These are phyloP conservation scores for Leptosomus discolor DNA, from an alignment of 2,113 vertebrate genomes.

Conservation along the genomic window DNA sequence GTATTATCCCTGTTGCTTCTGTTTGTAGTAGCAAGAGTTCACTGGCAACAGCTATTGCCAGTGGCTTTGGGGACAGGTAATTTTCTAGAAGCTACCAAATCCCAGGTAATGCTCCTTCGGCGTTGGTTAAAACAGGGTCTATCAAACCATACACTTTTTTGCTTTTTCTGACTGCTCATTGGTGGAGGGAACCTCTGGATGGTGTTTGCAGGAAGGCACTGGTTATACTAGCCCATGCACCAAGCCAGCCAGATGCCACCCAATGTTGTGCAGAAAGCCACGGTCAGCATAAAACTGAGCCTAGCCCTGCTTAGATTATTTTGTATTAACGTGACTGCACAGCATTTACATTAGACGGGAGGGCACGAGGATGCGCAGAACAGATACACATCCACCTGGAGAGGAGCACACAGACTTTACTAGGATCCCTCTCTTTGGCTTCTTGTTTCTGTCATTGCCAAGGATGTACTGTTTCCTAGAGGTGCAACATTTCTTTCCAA, in stretches of 20 bases:
- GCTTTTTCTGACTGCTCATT: neutral
- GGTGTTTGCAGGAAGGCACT: neutral
- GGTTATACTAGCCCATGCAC: neutral
- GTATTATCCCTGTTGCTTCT: neutral
- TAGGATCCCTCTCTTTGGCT: neutral
- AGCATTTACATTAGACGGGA: neutral
- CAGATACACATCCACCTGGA: neutral
- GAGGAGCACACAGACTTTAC: neutral
- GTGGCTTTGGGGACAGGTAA: neutral
- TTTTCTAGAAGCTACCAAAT: neutral
- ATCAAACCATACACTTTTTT: neutral
- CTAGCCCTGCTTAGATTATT: neutral
- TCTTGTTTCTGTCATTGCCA: neutral
- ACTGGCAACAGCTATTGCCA: neutral
- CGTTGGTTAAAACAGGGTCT: neutral
- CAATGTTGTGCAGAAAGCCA: neutral
- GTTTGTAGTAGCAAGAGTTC: neutral
- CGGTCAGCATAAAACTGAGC: neutral
- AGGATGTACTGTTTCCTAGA: neutral
- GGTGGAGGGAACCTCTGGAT: neutral
- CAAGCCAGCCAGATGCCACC: neutral
- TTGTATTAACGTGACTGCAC: neutral
- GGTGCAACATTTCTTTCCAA: neutral
- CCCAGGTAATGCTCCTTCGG: neutral
- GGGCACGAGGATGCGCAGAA: neutral